Evolutionary conservation across 2,113 vertebrate species (phyloP).

Genomic region (Melospiza melodia): DNA sequence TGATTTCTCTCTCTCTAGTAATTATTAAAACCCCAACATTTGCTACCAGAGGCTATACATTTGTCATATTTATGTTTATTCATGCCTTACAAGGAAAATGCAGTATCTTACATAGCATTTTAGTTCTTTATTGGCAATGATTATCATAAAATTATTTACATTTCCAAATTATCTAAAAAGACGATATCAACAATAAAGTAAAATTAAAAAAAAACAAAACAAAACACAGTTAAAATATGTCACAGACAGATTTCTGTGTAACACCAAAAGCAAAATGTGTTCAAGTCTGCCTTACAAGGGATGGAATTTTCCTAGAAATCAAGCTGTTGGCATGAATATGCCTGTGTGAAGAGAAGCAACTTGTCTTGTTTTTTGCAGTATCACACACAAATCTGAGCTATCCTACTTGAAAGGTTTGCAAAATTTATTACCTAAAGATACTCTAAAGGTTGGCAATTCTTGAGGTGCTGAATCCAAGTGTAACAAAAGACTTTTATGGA

Average conservation of each 20-base stretch:
- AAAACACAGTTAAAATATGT: background rate
- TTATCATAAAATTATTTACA: background rate
- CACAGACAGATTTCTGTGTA: background rate
- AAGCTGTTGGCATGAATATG: background rate
- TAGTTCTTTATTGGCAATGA: background rate
- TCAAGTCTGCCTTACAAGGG: background rate
- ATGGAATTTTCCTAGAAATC: conserved; percentile 17
- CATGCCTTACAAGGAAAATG: background rate
- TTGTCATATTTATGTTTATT: conserved; percentile 11
- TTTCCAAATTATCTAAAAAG: background rate
- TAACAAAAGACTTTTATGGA: background rate
- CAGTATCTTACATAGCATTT: background rate
- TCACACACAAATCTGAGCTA: background rate
- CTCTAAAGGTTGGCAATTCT: background rate
- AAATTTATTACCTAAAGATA: background rate
- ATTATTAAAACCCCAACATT: conserved; percentile 15
- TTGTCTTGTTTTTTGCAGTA: background rate
- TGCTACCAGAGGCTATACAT: background rate
- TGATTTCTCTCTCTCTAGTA: conserved; percentile 11
- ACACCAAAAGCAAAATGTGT: background rate
- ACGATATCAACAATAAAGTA: background rate
- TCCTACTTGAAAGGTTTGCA: background rate
- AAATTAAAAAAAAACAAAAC: background rate
- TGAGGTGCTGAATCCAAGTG: background rate
- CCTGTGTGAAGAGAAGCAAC: background rate